Conservation (phyloP, 2,888 invertebrate species). For the Macrosiphum euphorbiae region DNA sequence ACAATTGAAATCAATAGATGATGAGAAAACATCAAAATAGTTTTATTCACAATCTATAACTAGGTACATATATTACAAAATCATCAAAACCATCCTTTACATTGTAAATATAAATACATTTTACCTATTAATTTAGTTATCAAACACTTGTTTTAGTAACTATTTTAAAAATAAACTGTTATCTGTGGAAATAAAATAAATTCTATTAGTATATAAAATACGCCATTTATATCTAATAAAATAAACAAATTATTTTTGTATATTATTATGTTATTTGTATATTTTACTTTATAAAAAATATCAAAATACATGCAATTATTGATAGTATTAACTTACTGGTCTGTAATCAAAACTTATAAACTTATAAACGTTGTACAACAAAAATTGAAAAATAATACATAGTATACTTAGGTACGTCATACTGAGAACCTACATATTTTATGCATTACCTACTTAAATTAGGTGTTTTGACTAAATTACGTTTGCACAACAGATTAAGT, state of each 20-base stretch:
- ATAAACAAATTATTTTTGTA: background rate
- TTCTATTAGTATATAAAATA: background rate
- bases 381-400: too few species aligned
- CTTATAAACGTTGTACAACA: too few species aligned
- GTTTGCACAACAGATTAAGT: background rate
- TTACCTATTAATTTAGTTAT: background rate
- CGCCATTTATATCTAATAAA: background rate
- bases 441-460: background rate
- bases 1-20: slow-evolving; percentile 40
- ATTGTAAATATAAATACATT: background rate
- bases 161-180: background rate
- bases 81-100: background rate
- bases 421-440: too few species aligned
- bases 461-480: background rate
- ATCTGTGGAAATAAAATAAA: background rate
- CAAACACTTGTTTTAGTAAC: background rate
- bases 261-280: background rate
- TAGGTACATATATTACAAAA: background rate
- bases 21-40: background rate
- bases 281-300: background rate
- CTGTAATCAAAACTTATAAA: background rate
- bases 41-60: background rate
- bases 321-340: background rate
- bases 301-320: background rate
- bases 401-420: too few species aligned